These are phyloP conservation scores for Colletes collaris DNA, from an alignment of 2,888 invertebrate genomes.

Conservation along the genomic window DNA sequence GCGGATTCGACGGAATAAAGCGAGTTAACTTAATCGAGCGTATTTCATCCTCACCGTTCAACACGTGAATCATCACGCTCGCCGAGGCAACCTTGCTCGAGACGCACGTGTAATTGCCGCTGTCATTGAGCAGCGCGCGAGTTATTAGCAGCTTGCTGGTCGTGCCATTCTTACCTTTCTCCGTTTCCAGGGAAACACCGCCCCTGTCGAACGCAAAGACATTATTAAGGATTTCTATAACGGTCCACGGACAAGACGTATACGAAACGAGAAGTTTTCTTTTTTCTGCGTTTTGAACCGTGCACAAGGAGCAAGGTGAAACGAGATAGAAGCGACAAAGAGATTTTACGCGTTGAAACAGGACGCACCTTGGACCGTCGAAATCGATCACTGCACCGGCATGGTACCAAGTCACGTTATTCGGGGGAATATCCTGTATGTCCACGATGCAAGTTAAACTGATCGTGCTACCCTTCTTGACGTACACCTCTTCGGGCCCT, in stretches of 20 bases:
- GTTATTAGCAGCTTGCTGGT: slow-evolving; percentile 92
- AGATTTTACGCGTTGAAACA: neutral
- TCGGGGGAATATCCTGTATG: slow-evolving; percentile 86
- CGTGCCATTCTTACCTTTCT: slow-evolving; percentile 91
- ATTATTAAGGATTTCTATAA: slow-evolving; percentile 19
- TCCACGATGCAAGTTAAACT: slow-evolving; percentile 84
- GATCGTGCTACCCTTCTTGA: slow-evolving; percentile 84
- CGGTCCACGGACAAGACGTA: too few species aligned
- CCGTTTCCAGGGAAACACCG: slow-evolving; percentile 93
- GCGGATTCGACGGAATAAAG: neutral
- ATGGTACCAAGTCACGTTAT: slow-evolving; percentile 93
- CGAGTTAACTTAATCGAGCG: neutral
- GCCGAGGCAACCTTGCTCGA: slow-evolving; percentile 89
- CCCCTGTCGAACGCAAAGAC: slow-evolving; percentile 84
- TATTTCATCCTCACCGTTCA: slow-evolving; percentile 74
- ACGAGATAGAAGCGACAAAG: too few species aligned
- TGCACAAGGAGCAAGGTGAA: too few species aligned
- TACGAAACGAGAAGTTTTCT: too few species aligned
- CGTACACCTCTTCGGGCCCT: slow-evolving; percentile 83
- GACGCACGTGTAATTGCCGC: slow-evolving; percentile 95
- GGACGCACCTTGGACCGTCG: slow-evolving; percentile 85
- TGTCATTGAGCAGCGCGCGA: slow-evolving; percentile 91
- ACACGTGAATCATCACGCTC: slow-evolving; percentile 78
- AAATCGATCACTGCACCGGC: slow-evolving; percentile 91
- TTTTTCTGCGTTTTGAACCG: too few species aligned